Percentiles rank a stretch among this genome's conserved stretches.
phyloP scores from a whole-genome alignment of 2,113 vertebrate genomes.

The Mustela nigripes region DNA sequence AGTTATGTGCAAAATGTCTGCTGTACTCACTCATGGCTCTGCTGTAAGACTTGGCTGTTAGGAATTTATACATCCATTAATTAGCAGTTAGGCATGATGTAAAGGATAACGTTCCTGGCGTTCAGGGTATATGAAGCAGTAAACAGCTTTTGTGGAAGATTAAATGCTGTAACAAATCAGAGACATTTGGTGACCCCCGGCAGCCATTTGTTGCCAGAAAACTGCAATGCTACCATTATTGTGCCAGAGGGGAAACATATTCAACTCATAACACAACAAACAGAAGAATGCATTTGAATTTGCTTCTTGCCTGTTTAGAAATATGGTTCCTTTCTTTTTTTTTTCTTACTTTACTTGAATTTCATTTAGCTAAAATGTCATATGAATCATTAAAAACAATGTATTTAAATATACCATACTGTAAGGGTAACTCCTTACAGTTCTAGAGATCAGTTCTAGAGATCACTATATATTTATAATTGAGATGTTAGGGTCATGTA shows the following conservation, averaged over 20 bases:
- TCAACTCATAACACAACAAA: slow-evolving; percentile 75
- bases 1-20: slow-evolving; percentile 63
- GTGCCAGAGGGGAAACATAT: slow-evolving; percentile 68
- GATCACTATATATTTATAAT: background rate
- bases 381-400: slow-evolving; percentile 8
- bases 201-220: slow-evolving; percentile 77
- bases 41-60: slow-evolving; percentile 76
- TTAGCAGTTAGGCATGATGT: slow-evolving; percentile 84
- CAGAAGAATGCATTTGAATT: slow-evolving; percentile 65
- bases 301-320: slow-evolving; percentile 62
- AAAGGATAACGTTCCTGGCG: slow-evolving; percentile 76
- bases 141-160: slow-evolving; percentile 83
- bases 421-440: background rate
- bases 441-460: slow-evolving; percentile 45
- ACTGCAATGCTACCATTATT: slow-evolving; percentile 75
- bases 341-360: slow-evolving; percentile 29
- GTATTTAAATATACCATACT: background rate
- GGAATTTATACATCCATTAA: slow-evolving; percentile 82
- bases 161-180: slow-evolving; percentile 76
- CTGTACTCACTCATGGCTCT: slow-evolving; percentile 63
- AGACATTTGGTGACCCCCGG: slow-evolving; percentile 84
- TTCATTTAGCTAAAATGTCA: slow-evolving; percentile 54
- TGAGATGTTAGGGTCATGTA: background rate
- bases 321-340: slow-evolving; percentile 23
- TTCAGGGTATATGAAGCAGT: slow-evolving; percentile 75